Percentiles rank a stretch among this genome's conserved stretches.
Evolutionary conservation across 2,797 vertebrate species (phyloP).

Genomic region (Alcedo atthis): DNA sequence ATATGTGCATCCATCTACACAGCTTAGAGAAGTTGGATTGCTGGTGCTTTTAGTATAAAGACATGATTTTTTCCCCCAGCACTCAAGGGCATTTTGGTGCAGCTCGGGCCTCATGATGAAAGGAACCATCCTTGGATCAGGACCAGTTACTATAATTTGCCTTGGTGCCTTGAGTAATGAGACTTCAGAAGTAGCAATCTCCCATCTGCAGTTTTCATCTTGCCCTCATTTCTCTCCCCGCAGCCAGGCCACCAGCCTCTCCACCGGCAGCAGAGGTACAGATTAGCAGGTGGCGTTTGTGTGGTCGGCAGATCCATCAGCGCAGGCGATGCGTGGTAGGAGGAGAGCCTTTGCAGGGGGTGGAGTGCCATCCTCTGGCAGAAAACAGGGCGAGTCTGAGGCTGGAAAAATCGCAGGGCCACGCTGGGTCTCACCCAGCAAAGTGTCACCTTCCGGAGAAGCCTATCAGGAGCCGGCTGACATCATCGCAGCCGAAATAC

Average conservation of each 20-base stretch:
- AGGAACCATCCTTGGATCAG: not conserved
- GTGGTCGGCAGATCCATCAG: not conserved
- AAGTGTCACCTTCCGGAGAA: conserved; percentile 55
- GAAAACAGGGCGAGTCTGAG: not conserved
- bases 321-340: not conserved
- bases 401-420: not conserved
- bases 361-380: conserved; percentile 62
- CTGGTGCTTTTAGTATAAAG: not conserved
- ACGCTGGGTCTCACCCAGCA: not conserved
- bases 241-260: not conserved
- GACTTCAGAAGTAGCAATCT: not conserved
- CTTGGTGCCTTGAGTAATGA: not conserved
- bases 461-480: conserved; percentile 70
- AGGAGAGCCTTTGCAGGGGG: not conserved
- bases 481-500: conserved; percentile 67
- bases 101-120: not conserved
- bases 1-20: not conserved
- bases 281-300: not conserved
- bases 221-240: not conserved
- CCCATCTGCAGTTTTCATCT: not conserved
- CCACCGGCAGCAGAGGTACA: not conserved
- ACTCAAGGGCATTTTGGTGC: not conserved
- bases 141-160: not conserved
- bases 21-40: not conserved
- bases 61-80: not conserved